phyloP scores from a whole-genome alignment of 30 jellyfish, hydroid and myxozoan genomes.

The Pelagia noctiluca region DNA sequence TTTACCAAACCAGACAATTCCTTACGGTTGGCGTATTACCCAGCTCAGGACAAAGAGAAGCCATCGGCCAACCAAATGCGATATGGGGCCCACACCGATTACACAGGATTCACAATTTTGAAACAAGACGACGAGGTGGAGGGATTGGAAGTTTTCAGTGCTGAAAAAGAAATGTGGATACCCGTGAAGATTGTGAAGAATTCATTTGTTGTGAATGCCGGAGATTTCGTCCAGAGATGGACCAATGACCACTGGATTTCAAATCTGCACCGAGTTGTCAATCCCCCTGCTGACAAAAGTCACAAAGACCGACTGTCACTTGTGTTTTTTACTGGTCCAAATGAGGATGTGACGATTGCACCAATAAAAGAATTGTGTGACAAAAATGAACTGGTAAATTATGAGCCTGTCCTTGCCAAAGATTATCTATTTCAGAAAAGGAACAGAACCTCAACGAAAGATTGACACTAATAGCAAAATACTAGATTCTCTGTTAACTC shows the following conservation, averaged over 20 bases:
- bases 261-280: constrained; percentile 53
- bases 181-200: constrained; percentile 20
- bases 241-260: too few species aligned
- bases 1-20: constrained; percentile 19
- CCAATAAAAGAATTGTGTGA: constrained; percentile 37
- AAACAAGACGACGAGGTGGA: constrained; percentile 45
- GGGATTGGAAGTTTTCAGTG: constrained; percentile 21
- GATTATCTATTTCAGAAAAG: neutral
- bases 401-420: constrained; percentile 20
- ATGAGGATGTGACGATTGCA: constrained; percentile 15
- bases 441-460: too few species aligned
- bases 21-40: constrained; percentile 47
- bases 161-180: constrained; percentile 18
- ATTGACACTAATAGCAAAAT: too few species aligned
- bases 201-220: constrained; percentile 45
- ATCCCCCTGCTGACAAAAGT: constrained; percentile 26
- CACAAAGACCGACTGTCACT: constrained; percentile 49
- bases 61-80: constrained; percentile 38
- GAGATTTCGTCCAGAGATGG: constrained; percentile 46
- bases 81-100: constrained; percentile 58
- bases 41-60: constrained; percentile 44
- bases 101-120: constrained; percentile 54
- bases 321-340: constrained; percentile 53
- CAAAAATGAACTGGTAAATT: constrained; percentile 16
- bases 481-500: too few species aligned